Evolutionary conservation across 2,113 vertebrate genomes (phyloP).

Genomic region (Anolis carolinensis): DNA sequence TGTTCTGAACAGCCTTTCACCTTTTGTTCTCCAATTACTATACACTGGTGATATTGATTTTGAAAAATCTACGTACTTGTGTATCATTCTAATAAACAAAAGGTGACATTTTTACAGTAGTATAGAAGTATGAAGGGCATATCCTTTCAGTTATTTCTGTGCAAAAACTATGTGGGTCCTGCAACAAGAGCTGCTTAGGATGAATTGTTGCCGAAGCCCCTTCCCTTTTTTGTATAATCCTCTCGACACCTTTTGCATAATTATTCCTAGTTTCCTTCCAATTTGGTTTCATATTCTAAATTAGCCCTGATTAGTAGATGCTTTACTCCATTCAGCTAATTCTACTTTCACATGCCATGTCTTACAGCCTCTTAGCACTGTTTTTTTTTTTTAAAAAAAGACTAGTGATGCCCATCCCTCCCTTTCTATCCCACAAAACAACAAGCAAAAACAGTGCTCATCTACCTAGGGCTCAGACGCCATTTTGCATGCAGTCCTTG

Average conservation of each 20-base stretch:
- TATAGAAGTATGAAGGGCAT: constrained; percentile 4
- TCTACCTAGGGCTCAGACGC: constrained; percentile 27
- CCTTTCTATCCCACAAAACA: not conserved
- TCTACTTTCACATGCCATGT: constrained; percentile 9
- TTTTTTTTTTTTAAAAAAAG: not conserved
- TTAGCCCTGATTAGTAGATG: constrained; percentile 14
- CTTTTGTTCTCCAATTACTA: fast-evolving
- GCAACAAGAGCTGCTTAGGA: not conserved
- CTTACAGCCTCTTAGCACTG: constrained; percentile 7
- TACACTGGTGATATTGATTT: not conserved
- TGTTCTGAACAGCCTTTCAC: not conserved
- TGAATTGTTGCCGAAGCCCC: constrained; percentile 9
- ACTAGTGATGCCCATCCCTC: not conserved
- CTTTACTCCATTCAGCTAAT: constrained; percentile 6
- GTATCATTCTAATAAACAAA: not conserved
- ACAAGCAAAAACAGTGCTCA: constrained; percentile 15
- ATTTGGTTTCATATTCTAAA: constrained; percentile 9
- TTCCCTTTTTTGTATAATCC: not conserved
- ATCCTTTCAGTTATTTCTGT: not conserved
- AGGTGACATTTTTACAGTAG: not conserved
- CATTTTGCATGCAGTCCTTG: constrained; percentile 58
- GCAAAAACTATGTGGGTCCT: not conserved
- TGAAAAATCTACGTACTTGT: fast-evolving
- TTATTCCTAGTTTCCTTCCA: fast-evolving
- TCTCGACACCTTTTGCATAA: not conserved